Base-by-base conservation (phyloP, 2,797 vertebrate species). In the Champsocephalus esox region DNA sequence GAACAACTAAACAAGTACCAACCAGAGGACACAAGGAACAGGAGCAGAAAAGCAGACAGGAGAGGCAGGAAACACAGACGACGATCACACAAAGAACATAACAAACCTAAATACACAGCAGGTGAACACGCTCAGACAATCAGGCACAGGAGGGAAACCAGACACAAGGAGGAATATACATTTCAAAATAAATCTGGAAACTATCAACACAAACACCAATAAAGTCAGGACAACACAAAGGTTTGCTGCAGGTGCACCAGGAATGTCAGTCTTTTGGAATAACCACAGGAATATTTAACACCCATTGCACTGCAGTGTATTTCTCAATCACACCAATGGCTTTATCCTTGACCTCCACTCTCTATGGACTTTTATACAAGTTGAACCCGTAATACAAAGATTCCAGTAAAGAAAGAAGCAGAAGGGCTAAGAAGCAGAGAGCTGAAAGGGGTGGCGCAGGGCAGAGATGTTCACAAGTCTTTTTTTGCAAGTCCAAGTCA, bases 361-460 rank as follows among this genome's bases (percentile, higher is more conserved):
- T 73, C 55, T 12, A 12, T 2, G 1, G 57, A 21, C 65, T 64
- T 70, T 44, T 76, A 57, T 70, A 82, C 68, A 11, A 12, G 74
- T 67, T 56, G 17, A 74, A 65, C 38, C 24, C 28, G 63, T 70
- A 63, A 81, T 75, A 80, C 58, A 77, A 41, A 19, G 32, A 71
- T 75, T 50, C 55, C 34, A 38, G n/a, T 2, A 69, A 54, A 75
- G 41, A 28, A 38, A 38, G 60, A 38, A 69, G 13, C 21, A 67
- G 12, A 46, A 12, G 19, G 43, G 12, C 3, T 51, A 49, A 50
- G 28, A 71, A 38, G n/a, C 17, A 59, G 21, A 58, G 32, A 49
- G 74, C 43, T 64, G 16, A 67, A 59, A 59, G 57, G 5, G 24
- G 16, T 45, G 38, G 72, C 74, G 43, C 60, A 2, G 6, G 2